Evolutionary conservation across 2,888 invertebrate genomes (phyloP), one percentile per base, ranked within the genome.

Genomic region (Diarsia brunnea): DNA sequence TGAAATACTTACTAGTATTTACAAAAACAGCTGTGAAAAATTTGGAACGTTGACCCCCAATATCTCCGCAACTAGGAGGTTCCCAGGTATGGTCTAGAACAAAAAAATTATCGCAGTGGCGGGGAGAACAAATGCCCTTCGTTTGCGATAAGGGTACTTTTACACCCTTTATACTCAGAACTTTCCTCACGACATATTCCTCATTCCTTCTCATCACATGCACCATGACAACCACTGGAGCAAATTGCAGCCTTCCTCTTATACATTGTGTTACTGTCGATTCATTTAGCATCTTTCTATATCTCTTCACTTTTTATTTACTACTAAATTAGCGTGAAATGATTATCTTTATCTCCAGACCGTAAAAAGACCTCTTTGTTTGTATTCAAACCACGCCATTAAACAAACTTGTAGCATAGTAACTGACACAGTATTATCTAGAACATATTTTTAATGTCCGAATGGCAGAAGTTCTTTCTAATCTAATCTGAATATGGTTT

Each of bases 401-500:
- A 10, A 24, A 63, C 53, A 43, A 70, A 43, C n/a, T 49, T 67
- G 55, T 77, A 43, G 61, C 68, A 27, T 21, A 61, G 45, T 68
- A 1, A 47, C 47, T 53, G 27, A 60, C 47, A 60, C 53, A 65
- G 12, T 24, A 51, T 72, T 69, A 84, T 63, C 45, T 64, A 45
- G 75, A 55, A 64, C 65, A 60, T 83, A 31, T 73, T 67, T 71
- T 60, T 61, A 73, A 58, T 73, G 61, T 70, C 31, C 53, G 55
- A 68, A 43, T 43, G 24, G 16, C 27, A 73, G 60, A 67, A 78
- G 55, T 68, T 80, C n/a, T 63, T 60, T 38, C 8, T 64, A 24
- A 79, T 83, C 76, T 79, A 61, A 82, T 80, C 80, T 67, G 70
- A 70, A 43, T 19, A 16, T 14, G 60, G 51, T 66, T 53, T 43